A percentile compares a stretch with the other conserved stretches of the same genome.
Conservation (phyloP, 2,888 invertebrate species). For the Incurvaria masculella region DNA sequence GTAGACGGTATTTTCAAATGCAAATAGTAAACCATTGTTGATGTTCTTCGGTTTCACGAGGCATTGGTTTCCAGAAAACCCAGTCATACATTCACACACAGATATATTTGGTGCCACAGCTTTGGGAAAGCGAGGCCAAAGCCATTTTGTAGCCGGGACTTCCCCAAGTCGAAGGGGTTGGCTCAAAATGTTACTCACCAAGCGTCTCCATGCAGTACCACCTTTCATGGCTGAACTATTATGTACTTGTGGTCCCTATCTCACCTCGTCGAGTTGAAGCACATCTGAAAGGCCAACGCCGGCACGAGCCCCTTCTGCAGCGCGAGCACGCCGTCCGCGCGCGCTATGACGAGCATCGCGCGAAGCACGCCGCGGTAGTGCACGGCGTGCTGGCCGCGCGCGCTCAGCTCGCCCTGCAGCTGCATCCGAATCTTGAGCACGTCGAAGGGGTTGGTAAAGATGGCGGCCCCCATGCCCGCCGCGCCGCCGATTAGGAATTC, state of each 20-base stretch:
- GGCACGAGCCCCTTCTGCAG: slow-evolving; percentile 70
- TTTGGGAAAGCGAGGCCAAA: no score
- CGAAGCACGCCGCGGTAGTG: slow-evolving; percentile 68
- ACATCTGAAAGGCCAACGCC: slow-evolving; percentile 72
- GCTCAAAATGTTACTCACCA: no score
- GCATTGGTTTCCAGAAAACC: no score
- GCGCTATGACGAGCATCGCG: slow-evolving; percentile 66
- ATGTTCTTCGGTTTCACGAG: no score
- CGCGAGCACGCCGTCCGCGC: slow-evolving; percentile 68
- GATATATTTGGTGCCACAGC: no score
- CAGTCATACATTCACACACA: no score
- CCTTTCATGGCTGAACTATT: no score
- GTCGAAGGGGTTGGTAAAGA: slow-evolving; percentile 76
- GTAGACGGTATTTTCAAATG: no score
- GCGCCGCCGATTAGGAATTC: slow-evolving; percentile 66
- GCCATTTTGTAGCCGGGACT: no score
- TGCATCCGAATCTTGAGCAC: slow-evolving; percentile 77
- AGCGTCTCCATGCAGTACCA: no score
- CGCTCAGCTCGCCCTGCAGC: slow-evolving; percentile 69
- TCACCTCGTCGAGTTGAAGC: slow-evolving; percentile 65
- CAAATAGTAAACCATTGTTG: no score
- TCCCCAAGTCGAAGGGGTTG: no score
- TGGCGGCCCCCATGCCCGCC: slow-evolving; percentile 67
- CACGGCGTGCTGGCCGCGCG: slow-evolving; percentile 61
- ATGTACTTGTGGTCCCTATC: neutral